These are phyloP conservation scores for Biston betularia DNA, from an alignment of 2,888 invertebrate species.

Conservation along the genomic window DNA sequence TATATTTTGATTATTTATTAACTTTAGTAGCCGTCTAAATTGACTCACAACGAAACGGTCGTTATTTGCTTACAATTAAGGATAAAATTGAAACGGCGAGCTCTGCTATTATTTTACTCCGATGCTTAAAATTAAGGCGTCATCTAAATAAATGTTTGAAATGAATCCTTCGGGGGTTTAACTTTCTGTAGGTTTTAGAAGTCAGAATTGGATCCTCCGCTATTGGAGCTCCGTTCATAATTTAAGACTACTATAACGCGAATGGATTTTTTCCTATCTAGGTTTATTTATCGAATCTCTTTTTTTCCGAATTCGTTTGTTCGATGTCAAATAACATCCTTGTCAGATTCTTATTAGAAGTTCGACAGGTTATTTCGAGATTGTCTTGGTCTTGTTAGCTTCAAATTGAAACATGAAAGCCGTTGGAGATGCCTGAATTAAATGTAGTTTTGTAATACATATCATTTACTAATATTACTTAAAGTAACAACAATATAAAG, in stretches of 20 bases:
- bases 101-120: slow-evolving; percentile 62
- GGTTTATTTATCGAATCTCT: slow-evolving; percentile 6
- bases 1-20: slow-evolving; percentile 68
- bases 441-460: neutral
- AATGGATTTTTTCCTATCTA: slow-evolving; percentile 16
- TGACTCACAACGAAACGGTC: slow-evolving; percentile 51
- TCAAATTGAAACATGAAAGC: slow-evolving; percentile 27
- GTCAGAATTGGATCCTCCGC: slow-evolving; percentile 35
- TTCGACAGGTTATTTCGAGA: slow-evolving; percentile 29
- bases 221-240: slow-evolving; percentile 25
- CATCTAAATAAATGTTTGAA: slow-evolving; percentile 72
- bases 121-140: slow-evolving; percentile 59
- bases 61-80: slow-evolving; percentile 60
- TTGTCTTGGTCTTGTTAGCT: slow-evolving; percentile 17
- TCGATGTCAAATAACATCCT: slow-evolving; percentile 34
- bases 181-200: slow-evolving; percentile 53
- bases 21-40: slow-evolving; percentile 51
- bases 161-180: slow-evolving; percentile 57
- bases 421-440: neutral
- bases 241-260: slow-evolving; percentile 11
- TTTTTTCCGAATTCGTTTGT: slow-evolving; percentile 27
- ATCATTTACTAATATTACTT: neutral
- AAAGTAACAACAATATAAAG: neutral
- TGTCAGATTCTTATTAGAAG: slow-evolving; percentile 27
- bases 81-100: slow-evolving; percentile 59